Evolutionary conservation across 1,140 invertebrate species (phyloP).

Genomic region (Cheumatopsyche charites): DNA sequence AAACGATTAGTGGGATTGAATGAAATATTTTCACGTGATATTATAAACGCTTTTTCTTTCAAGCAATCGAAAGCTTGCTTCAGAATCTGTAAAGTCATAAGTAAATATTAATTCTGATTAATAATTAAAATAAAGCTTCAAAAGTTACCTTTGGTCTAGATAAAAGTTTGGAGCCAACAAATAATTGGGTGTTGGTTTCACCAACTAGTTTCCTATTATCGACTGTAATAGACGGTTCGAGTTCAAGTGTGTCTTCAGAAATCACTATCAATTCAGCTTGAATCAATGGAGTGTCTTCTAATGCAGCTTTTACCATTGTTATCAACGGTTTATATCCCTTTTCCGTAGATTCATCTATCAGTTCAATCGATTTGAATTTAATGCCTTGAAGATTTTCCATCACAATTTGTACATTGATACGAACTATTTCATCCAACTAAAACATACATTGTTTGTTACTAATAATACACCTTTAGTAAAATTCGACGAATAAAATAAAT

Average conservation of each 20-base stretch:
- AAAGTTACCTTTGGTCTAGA: constrained; percentile 53
- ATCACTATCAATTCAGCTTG: constrained; percentile 61
- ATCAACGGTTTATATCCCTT: constrained; percentile 57
- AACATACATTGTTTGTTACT: constrained; percentile 5
- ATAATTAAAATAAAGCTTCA: background rate
- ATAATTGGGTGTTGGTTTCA: constrained; percentile 65
- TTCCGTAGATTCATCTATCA: constrained; percentile 62
- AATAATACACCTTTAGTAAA: too few species aligned
- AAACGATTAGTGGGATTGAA: constrained; percentile 49
- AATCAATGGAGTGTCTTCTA: constrained; percentile 69
- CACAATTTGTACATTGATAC: constrained; percentile 71
- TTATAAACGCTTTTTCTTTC: constrained; percentile 59
- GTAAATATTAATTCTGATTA: background rate
- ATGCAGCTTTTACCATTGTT: constrained; percentile 62
- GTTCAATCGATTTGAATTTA: constrained; percentile 78
- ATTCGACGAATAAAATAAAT: constrained; percentile 16
- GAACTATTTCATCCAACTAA: constrained; percentile 60
- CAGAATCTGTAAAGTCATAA: constrained; percentile 51
- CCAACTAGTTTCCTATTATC: constrained; percentile 66
- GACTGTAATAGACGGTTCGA: constrained; percentile 62
- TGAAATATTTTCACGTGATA: constrained; percentile 59
- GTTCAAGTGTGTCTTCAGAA: constrained; percentile 58
- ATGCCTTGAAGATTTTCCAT: constrained; percentile 75
- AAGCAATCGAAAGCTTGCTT: constrained; percentile 54
- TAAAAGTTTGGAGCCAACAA: constrained; percentile 60